These are phyloP conservation scores for Shinisaurus crocodilurus DNA, from an alignment of 2,113 vertebrate genomes.

Conservation along the genomic window DNA sequence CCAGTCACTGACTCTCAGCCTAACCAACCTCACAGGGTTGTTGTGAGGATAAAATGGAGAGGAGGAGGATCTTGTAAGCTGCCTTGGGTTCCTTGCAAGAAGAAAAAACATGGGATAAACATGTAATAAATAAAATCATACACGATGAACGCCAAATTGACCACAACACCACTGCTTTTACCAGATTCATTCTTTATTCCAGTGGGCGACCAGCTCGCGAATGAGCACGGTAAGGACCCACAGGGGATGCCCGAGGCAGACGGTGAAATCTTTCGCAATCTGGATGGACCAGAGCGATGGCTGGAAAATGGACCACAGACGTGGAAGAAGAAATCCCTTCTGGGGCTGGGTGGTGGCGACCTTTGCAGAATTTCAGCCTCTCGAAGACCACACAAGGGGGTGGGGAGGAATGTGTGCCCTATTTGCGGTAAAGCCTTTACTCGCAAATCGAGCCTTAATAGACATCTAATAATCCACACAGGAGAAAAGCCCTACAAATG, in stretches of 20 bases:
- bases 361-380: not conserved
- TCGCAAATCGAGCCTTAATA: constrained; percentile 64
- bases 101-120: too few relatives aligned
- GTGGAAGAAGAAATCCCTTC: not conserved
- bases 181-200: not conserved
- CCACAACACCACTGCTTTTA: not conserved
- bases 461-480: constrained; percentile 66
- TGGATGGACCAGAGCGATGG: not conserved
- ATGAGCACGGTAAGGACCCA: not conserved
- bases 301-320: not conserved
- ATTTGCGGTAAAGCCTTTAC: constrained; percentile 64
- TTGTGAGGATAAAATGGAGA: too few relatives aligned
- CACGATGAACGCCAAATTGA: too few relatives aligned
- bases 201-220: not conserved
- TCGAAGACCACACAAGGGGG: not conserved
- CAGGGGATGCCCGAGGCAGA: not conserved
- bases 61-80: too few relatives aligned
- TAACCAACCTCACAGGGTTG: too few relatives aligned
- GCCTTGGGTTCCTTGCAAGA: too few relatives aligned
- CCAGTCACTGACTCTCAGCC: too few relatives aligned
- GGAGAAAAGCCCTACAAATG: constrained; percentile 82
- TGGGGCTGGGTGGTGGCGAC: not conserved
- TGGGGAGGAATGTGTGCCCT: not conserved
- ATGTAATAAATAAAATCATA: too few relatives aligned
- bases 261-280: not conserved